Evolutionary conservation across 2,797 vertebrate genomes (phyloP), one percentile per base, ranked within the genome.

Genomic region (Schizopygopsis pylzovi): DNA sequence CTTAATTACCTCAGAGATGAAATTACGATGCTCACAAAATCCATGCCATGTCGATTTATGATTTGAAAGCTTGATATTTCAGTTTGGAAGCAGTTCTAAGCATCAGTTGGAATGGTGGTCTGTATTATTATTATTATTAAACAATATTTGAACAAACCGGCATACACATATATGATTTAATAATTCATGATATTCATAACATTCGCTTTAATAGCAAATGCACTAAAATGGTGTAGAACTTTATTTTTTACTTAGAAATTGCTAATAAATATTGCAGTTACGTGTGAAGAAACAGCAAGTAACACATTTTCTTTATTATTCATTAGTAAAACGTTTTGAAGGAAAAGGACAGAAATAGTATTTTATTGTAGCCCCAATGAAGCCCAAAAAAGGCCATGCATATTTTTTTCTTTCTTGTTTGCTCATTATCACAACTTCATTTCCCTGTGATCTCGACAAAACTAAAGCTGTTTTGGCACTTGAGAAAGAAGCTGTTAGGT

Each of bases 1-100:
- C 85, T 89, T 93, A 92, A 93, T 94, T 89, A 91, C 87, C 90
- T 89, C 79, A 52, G 85, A 91, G 91, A 93, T 92, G 90, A 92
- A 90, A 94, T 93, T 92, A 90, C 78, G 89, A 89, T 83, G 87
- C 87, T 91, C 85, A 79, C 16, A 77, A 90, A 85, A 90, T 86
- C 87, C 79, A 77, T 52, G 68, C 77, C 88, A 91, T 70, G 37
- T 90, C 86, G 88, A 90, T 91, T 93, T 88, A 68, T 91, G 89
- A 90, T 90, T 88, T 80, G 85, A 88, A 90, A 90, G 67, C 41
- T 82, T 25, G 37, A 89, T 81, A 87, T 86, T 85, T 89, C 89
- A 86, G 72, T 7, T 84, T 61, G 72, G 71, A 61, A 28, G 63
- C 79, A 78, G 45, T 56, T 89, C 83, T 89, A 87, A 86, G 3